phyloP scores from a whole-genome alignment of 2,113 vertebrate species.

The Acanthochromis polyacanthus region DNA sequence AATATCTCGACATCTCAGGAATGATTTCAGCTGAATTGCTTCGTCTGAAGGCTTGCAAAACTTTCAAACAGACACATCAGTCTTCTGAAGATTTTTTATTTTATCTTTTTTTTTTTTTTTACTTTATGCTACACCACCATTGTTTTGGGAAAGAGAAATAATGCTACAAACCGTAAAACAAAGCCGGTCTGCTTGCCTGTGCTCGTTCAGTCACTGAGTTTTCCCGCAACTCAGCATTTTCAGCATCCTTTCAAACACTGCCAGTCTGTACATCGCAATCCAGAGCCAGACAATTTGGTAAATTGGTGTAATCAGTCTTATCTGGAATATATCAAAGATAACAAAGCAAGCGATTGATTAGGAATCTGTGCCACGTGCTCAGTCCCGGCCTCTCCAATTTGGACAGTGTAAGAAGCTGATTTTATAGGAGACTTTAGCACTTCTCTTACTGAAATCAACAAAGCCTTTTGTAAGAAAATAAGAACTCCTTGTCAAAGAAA shows the following conservation, averaged over 20 bases:
- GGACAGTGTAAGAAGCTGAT: constrained; percentile 26
- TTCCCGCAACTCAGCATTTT: constrained; percentile 61
- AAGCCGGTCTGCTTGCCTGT: constrained; percentile 17
- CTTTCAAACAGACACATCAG: constrained; percentile 5
- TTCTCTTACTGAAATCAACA: constrained; percentile 23
- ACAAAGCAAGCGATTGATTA: constrained; percentile 64
- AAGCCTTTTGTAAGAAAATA: constrained; percentile 14
- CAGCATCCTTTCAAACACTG: constrained; percentile 45
- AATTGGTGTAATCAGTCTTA: constrained; percentile 80
- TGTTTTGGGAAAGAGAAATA: constrained; percentile 35
- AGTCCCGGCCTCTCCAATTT: constrained; percentile 35
- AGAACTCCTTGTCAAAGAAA: constrained; percentile 2
- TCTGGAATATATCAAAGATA: constrained; percentile 70
- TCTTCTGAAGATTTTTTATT: constrained; percentile 4
- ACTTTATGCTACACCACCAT: constrained; percentile 8
- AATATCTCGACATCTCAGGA: constrained; percentile 33
- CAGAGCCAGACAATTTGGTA: constrained; percentile 72
- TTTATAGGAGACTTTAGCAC: constrained; percentile 19
- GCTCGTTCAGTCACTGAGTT: constrained; percentile 45
- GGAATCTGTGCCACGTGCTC: constrained; percentile 25
- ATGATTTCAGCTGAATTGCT: constrained; percentile 36
- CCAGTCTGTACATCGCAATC: constrained; percentile 41
- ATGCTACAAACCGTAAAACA: constrained; percentile 30
- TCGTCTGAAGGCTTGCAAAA: constrained; percentile 29
- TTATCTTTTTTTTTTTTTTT: neutral